These are phyloP conservation scores for Nineta flava DNA, from an alignment of 2,888 invertebrate genomes.

Conservation along the genomic window DNA sequence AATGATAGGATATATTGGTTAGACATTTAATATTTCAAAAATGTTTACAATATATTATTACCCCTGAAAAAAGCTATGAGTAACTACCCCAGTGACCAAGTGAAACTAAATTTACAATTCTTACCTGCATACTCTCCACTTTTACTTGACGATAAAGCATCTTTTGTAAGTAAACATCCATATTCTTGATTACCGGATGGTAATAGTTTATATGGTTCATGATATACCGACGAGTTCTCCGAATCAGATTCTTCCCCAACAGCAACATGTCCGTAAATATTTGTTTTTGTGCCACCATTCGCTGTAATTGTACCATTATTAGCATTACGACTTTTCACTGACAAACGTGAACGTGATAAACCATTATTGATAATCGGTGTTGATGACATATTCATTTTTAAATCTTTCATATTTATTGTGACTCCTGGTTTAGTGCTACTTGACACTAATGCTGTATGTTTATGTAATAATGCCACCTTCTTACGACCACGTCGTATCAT, in stretches of 20 bases:
- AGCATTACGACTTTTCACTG: slow-evolving; percentile 28
- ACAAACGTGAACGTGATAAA: slow-evolving; percentile 31
- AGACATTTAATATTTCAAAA: too few species aligned
- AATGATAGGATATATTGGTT: too few species aligned
- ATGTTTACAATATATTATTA: too few species aligned
- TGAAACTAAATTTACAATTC: slow-evolving; percentile 9
- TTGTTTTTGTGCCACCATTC: slow-evolving; percentile 26
- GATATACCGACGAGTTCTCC: slow-evolving; percentile 38
- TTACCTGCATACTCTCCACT: slow-evolving; percentile 36
- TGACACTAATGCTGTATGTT: slow-evolving; percentile 41
- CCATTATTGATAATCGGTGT: slow-evolving; percentile 39
- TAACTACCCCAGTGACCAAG: too few species aligned
- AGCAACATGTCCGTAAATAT: slow-evolving; percentile 30
- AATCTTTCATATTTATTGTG: slow-evolving; percentile 41
- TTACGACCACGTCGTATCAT: slow-evolving; percentile 38
- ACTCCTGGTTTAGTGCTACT: slow-evolving; percentile 36
- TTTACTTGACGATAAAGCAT: slow-evolving; percentile 30
- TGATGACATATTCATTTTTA: slow-evolving; percentile 35
- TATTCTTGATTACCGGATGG: slow-evolving; percentile 32
- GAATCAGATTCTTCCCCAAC: slow-evolving; percentile 34
- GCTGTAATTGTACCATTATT: slow-evolving; percentile 22
- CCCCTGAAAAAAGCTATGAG: too few species aligned
- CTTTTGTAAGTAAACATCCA: slow-evolving; percentile 33
- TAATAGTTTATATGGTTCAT: slow-evolving; percentile 37
- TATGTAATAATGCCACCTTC: slow-evolving; percentile 41